A percentile compares a stretch with the other conserved stretches of the same genome.
Evolutionary conservation across 2,888 invertebrate genomes (phyloP).

Genomic region (Netelia inedita): DNA sequence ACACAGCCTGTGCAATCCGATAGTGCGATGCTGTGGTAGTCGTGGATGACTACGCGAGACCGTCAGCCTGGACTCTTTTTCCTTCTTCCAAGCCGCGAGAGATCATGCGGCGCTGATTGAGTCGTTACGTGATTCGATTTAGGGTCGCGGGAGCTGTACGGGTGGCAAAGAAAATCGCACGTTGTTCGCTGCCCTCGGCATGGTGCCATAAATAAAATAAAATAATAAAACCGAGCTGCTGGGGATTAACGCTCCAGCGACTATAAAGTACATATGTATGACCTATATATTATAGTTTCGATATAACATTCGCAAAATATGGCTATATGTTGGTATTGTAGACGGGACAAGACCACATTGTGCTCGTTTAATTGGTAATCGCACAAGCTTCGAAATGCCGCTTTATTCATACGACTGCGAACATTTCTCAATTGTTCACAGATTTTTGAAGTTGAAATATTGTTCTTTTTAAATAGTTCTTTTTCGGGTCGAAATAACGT

Average conservation of each 20-base stretch:
- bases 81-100: conserved; percentile 44
- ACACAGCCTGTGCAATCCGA: background rate
- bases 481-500: too few species aligned
- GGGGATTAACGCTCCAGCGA: background rate
- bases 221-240: background rate
- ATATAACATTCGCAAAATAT: too few species aligned
- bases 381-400: too few species aligned
- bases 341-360: too few species aligned
- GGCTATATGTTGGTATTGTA: too few species aligned
- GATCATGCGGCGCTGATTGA: conserved; percentile 65
- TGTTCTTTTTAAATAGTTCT: too few species aligned
- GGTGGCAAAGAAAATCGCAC: conserved; percentile 24
- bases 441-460: too few species aligned
- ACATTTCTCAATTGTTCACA: too few species aligned
- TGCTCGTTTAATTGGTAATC: too few species aligned
- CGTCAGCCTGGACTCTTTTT: conserved; percentile 24
- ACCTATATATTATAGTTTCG: too few species aligned
- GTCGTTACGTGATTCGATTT: conserved; percentile 72
- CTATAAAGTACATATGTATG: too few species aligned
- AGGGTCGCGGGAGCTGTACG: conserved; percentile 35
- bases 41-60: conserved; percentile 47
- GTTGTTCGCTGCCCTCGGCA: background rate
- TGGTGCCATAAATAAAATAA: background rate
- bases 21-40: background rate
- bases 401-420: too few species aligned